phyloP scores from a whole-genome alignment of 2,888 invertebrate species.

The Parnassius orleans region DNA sequence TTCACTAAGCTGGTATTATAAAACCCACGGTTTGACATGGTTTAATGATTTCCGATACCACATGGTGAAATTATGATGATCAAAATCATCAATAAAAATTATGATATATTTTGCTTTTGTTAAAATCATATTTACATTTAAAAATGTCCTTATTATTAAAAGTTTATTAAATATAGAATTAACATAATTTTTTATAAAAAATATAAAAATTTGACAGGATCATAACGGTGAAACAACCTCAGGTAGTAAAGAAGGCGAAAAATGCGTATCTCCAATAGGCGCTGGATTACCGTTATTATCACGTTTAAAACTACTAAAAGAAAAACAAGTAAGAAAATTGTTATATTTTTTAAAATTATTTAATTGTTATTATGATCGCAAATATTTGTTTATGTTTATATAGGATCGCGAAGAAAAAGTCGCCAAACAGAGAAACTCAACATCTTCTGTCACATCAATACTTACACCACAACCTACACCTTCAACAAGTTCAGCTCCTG shows the following conservation, averaged over 20 bases:
- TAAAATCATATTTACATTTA: not conserved
- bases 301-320: slow-evolving; percentile 89
- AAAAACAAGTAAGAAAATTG: slow-evolving; percentile 84
- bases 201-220: slow-evolving; percentile 49
- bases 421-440: slow-evolving; percentile 67
- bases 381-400: slow-evolving; percentile 23
- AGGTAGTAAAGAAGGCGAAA: slow-evolving; percentile 78
- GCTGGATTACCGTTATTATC: slow-evolving; percentile 91
- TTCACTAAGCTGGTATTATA: no score
- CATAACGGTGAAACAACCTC: slow-evolving; percentile 64
- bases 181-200: not conserved
- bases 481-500: slow-evolving; percentile 81
- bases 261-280: slow-evolving; percentile 86
- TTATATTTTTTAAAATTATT: not conserved
- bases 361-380: no score
- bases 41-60: no score
- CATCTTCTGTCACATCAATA: slow-evolving; percentile 60
- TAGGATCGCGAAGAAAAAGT: slow-evolving; percentile 78
- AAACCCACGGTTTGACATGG: no score
- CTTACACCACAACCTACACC: slow-evolving; percentile 81
- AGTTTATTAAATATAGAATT: no score
- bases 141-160: not conserved
- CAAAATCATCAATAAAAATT: no score
- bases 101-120: no score
- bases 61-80: no score